These are phyloP conservation scores for Pogoniulus pusillus DNA, from an alignment of 2,797 vertebrate species.

Conservation along the genomic window DNA sequence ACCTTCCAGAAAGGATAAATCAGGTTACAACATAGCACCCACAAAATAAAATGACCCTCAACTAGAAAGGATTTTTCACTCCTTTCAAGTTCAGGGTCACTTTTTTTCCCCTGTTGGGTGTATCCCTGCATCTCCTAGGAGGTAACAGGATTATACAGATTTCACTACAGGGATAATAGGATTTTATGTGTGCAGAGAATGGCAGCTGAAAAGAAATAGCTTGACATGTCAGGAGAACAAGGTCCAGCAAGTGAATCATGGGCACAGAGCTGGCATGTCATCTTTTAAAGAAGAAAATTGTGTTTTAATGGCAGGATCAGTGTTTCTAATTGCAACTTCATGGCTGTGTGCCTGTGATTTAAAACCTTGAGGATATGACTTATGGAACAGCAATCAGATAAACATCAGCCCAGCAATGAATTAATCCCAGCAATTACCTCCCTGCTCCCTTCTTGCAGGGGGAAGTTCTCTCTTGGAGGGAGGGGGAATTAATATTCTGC, in stretches of 20 bases:
- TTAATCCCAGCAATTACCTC: slow-evolving; percentile 36
- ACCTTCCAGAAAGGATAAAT: too few relatives aligned
- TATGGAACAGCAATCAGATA: slow-evolving; percentile 7
- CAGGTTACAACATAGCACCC: too few relatives aligned
- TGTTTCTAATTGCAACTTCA: slow-evolving; percentile 36
- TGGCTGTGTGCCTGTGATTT: slow-evolving; percentile 46
- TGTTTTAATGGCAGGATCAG: slow-evolving; percentile 51
- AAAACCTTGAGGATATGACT: slow-evolving; percentile 18
- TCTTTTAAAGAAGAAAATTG: slow-evolving; percentile 43
- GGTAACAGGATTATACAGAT: slow-evolving; percentile 45
- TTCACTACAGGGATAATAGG: slow-evolving; percentile 36
- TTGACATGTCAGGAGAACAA: slow-evolving; percentile 19
- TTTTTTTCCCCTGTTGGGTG: neutral
- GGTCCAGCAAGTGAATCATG: slow-evolving; percentile 29
- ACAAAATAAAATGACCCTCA: too few relatives aligned
- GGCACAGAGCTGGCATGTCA: neutral
- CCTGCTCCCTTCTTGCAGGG: neutral
- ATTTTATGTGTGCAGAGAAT: slow-evolving; percentile 30
- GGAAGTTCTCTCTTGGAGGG: slow-evolving; percentile 23
- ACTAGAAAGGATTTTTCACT: slow-evolving; percentile 41
- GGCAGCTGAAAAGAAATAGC: slow-evolving; percentile 45
- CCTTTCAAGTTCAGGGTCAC: slow-evolving; percentile 29
- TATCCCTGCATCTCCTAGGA: slow-evolving; percentile 26
- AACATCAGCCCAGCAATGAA: neutral
- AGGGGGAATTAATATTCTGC: slow-evolving; percentile 27